These are phyloP conservation scores for Dione juno DNA, from an alignment of 2,888 invertebrate species.

Conservation along the genomic window DNA sequence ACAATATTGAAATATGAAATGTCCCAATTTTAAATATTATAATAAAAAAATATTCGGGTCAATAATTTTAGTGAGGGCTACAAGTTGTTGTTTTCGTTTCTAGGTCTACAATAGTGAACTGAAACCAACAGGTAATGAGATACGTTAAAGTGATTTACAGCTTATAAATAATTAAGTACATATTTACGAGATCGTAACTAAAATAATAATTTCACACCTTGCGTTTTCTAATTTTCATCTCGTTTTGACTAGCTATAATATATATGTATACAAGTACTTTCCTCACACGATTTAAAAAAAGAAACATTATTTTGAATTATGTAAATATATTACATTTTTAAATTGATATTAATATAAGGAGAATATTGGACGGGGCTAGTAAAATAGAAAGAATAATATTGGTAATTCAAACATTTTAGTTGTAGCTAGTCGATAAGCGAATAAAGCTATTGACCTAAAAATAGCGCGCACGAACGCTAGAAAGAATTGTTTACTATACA, in stretches of 20 bases:
- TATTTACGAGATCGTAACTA: conserved; percentile 3
- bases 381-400: conserved; percentile 11
- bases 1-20: conserved; percentile 62
- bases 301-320: no score
- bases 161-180: conserved; percentile 3
- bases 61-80: not conserved
- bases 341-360: not conserved
- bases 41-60: no score
- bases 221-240: not conserved
- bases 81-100: not conserved
- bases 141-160: not conserved
- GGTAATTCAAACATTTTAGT: conserved; percentile 13
- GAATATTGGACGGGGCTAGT: conserved; percentile 10
- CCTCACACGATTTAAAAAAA: no score
- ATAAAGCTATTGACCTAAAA: conserved; percentile 75
- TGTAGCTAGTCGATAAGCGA: conserved; percentile 25
- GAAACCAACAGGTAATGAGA: not conserved
- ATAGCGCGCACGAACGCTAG: conserved; percentile 57
- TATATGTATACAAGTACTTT: no score
- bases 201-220: conserved; percentile 9
- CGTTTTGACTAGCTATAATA: not conserved
- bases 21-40: conserved; percentile 51
- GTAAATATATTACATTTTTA: not conserved
- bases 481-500: conserved; percentile 71
- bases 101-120: not conserved